Evolutionary conservation across 37 sponge, comb jelly and placozoan species (phyloP), one percentile per base, ranked within the genome.

Genomic region (Crambe crambe): DNA sequence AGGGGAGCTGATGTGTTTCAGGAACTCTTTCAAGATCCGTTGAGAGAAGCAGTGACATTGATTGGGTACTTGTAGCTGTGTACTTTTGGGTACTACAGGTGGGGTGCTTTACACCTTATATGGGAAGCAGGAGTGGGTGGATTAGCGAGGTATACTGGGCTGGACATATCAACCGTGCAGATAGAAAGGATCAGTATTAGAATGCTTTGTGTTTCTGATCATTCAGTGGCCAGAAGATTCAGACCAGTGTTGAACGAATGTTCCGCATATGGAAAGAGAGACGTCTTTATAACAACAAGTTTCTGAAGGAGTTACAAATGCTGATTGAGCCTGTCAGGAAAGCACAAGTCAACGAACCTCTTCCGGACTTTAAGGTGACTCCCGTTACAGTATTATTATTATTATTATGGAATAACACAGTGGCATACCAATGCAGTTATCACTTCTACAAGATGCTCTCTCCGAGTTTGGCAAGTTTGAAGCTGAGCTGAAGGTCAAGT

Each of bases 241-340:
- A 93, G 71, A 72, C 87, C 21, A 82, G 81, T 36, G 75, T 96
- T 22, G 86, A 88, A 65, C 44, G 93, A 54, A 92, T 92, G 79
- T 40, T 96, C 18, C 43, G 80, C 2, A 89, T 96, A 63, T 96
- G 96, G 96, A 86, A 83, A 47, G 96, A 96, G 47, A 80, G 96
- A 27, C 74, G 68, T 38, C 90, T 96, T 10, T 96, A 84, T 56
- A 80, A 89, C 0, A 68, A 71, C 2, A 23, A 44, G 26, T 96
- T 85, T 56, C 23, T 94, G 21, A 81, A 76, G 36, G 87, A 90
- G 37, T 83, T 94, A 12, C 63, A 68, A 2, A 47, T 38, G 60
- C 39, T 84, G 30, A 56, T 89, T 34, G 83, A 77, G 61, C 76
- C 76, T 2, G 42, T 65, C 30, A 68, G 58, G 34, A 34, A 70